Conservation (phyloP, 2,113 vertebrate genomes). For the Oceanodroma tethys region DNA sequence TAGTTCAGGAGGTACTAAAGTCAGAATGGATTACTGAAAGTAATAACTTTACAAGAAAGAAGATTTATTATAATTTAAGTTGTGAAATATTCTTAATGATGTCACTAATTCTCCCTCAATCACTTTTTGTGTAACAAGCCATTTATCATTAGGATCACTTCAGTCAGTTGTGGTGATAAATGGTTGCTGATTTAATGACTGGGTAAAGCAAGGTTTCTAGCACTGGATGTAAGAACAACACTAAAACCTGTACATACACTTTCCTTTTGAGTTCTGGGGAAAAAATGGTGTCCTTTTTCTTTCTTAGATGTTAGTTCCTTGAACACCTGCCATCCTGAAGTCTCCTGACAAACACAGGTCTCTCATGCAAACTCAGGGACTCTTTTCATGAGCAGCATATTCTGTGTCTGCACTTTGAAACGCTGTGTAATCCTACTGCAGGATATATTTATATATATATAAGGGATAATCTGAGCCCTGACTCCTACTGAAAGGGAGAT, state of each 20-base stretch:
- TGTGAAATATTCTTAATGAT: not conserved
- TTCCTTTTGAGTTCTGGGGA: not conserved
- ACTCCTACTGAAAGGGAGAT: not conserved
- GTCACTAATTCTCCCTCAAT: not conserved
- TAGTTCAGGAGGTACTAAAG: slow-evolving; percentile 1
- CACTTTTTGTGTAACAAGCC: not conserved
- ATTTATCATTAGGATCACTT: not conserved
- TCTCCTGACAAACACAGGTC: not conserved
- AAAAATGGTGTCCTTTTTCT: not conserved
- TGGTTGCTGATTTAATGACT: not conserved
- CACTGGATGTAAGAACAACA: not conserved
- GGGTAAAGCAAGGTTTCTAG: not conserved
- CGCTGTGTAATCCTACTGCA: not conserved
- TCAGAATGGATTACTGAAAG: slow-evolving; percentile 6
- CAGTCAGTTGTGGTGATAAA: not conserved
- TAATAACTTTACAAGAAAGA: not conserved
- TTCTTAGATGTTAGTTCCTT: not conserved
- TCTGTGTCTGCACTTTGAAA: not conserved
- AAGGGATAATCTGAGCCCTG: not conserved
- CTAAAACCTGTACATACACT: not conserved
- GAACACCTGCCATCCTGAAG: not conserved
- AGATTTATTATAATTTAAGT: not conserved
- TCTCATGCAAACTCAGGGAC: not conserved
- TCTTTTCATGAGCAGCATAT: not conserved
- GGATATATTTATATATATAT: not conserved